phyloP scores from a whole-genome alignment of 2,797 vertebrate genomes.

The Pelochelys cantorii region DNA sequence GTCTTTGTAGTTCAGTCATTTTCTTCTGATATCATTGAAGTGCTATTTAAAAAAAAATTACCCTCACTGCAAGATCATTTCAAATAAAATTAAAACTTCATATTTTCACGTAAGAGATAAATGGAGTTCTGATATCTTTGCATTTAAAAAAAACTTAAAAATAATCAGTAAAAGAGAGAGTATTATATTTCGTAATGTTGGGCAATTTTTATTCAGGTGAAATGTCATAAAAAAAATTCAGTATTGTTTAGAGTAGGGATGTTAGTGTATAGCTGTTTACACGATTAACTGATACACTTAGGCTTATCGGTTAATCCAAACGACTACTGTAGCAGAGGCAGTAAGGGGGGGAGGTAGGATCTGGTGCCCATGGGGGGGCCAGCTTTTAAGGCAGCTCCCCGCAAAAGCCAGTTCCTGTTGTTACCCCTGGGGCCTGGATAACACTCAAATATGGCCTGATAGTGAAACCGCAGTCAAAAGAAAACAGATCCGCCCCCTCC shows the following conservation, averaged over 20 bases:
- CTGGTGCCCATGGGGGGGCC: too few species aligned
- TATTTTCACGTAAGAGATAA: neutral
- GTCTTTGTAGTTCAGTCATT: accelerated
- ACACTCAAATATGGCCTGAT: too few species aligned
- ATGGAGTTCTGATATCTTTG: neutral
- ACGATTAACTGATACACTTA: too few species aligned
- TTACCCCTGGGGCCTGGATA: too few species aligned
- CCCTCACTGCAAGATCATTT: neutral
- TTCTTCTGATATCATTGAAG: neutral
- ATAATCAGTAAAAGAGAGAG: neutral
- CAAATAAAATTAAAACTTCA: neutral
- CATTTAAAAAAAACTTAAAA: slow-evolving; percentile 2
- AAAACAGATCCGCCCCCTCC: too few species aligned
- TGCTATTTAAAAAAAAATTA: neutral
- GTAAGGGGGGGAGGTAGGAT: too few species aligned
- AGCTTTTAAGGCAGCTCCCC: too few species aligned
- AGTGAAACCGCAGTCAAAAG: too few species aligned
- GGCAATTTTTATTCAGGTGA: neutral
- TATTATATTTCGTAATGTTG: neutral
- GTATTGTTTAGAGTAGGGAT: neutral
- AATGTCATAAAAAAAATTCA: neutral
- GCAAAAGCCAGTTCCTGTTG: too few species aligned
- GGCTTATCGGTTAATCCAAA: too few species aligned
- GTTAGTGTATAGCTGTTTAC: too few species aligned
- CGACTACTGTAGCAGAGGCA: too few species aligned